phyloP scores from a whole-genome alignment of 2,797 vertebrate species.

The Pseudomugil gertrudae region DNA sequence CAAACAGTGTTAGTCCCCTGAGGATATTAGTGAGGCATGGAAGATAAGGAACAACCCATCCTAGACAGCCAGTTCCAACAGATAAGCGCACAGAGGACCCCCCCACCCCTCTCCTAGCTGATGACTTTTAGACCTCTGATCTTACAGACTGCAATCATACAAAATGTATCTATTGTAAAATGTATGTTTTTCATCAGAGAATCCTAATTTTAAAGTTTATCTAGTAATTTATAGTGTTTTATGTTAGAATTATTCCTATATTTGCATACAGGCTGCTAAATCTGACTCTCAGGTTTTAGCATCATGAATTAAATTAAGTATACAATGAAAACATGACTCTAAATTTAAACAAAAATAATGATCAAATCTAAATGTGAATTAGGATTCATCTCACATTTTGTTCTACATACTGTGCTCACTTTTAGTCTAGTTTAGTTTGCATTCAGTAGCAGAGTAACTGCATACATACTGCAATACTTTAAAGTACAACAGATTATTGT shows the following conservation, averaged over 20 bases:
- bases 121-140: conserved; percentile 46
- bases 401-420: too few relatives aligned
- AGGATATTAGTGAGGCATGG: conserved; percentile 67
- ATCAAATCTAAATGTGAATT: not conserved
- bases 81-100: conserved; percentile 63
- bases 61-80: conserved; percentile 65
- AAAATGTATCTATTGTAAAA: conserved; percentile 8
- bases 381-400: not conserved
- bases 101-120: too few relatives aligned
- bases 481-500: not conserved
- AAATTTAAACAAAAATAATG: not conserved
- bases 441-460: conserved; percentile 12
- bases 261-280: too few relatives aligned
- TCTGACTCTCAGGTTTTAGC: too few relatives aligned
- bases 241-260: not conserved
- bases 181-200: not conserved
- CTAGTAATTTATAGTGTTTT: not conserved
- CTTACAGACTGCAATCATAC: conserved; percentile 13
- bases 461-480: not conserved
- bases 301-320: too few relatives aligned
- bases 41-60: conserved; percentile 71
- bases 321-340: too few relatives aligned
- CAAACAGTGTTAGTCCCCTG: conserved; percentile 65
- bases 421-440: not conserved
- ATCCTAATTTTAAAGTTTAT: not conserved